A percentile compares a stretch with the other conserved stretches of the same genome.
Evolutionary conservation across 2,113 vertebrate genomes (phyloP).

Genomic region (Polypterus senegalus): DNA sequence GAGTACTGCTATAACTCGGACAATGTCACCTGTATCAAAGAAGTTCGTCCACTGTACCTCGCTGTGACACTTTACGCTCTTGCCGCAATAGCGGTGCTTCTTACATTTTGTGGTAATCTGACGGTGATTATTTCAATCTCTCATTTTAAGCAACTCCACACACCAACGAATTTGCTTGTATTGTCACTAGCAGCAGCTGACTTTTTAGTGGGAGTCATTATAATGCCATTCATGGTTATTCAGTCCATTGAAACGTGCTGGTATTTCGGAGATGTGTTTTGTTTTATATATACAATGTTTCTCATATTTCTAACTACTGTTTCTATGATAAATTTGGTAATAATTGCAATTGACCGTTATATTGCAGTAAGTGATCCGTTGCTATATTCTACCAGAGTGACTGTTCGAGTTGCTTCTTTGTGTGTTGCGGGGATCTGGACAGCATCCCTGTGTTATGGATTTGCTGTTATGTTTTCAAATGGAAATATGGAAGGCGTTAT

Average conservation of each 20-base stretch:
- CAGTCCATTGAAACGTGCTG: slow-evolving; percentile 1
- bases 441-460: background rate
- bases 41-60: too few relatives aligned
- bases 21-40: too few relatives aligned
- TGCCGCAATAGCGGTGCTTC: slow-evolving; percentile 3
- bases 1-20: background rate
- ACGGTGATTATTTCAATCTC: slow-evolving; percentile 7
- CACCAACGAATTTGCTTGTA: slow-evolving; percentile 2
- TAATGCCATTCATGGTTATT: slow-evolving; percentile 1
- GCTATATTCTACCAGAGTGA: background rate
- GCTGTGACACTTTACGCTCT: background rate
- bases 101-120: background rate
- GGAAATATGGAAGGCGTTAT: background rate
- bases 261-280: slow-evolving; percentile 7
- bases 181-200: background rate
- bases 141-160: slow-evolving; percentile 6
- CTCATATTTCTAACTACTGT: slow-evolving; percentile 3
- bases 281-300: slow-evolving; percentile 1
- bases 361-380: slow-evolving; percentile 2
- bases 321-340: slow-evolving; percentile 3
- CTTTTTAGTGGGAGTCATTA: background rate
- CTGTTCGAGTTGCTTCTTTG: background rate
- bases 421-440: background rate
- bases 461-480: background rate
- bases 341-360: slow-evolving; percentile 2